These are phyloP conservation scores for Tonatia bakeri DNA, from an alignment of 2,113 vertebrate species.

Conservation along the genomic window DNA sequence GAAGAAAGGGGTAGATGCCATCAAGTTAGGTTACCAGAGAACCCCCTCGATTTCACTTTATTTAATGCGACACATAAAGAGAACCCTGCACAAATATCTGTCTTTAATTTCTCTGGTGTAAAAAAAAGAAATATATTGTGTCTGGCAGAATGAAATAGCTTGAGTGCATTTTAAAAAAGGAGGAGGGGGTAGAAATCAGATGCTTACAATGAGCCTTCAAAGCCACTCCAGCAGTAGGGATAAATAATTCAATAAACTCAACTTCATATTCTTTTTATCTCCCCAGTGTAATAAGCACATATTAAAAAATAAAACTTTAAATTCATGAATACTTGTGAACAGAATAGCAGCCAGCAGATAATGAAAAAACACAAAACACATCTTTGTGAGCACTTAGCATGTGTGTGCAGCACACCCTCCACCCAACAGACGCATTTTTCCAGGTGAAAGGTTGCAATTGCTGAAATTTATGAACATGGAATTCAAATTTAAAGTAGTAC, in stretches of 20 bases:
- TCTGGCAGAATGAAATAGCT: constrained; percentile 81
- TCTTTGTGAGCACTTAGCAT: constrained; percentile 25
- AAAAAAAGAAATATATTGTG: constrained; percentile 80
- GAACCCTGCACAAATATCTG: constrained; percentile 77
- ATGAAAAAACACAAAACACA: constrained; percentile 68
- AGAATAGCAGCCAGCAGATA: constrained; percentile 65
- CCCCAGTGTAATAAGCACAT: constrained; percentile 77
- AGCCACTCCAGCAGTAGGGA: constrained; percentile 79
- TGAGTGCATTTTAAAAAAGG: constrained; percentile 78
- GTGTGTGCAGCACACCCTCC: neutral
- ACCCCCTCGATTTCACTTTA: constrained; percentile 67
- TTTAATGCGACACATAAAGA: constrained; percentile 76
- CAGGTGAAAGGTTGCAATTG: constrained; percentile 42
- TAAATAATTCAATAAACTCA: constrained; percentile 85
- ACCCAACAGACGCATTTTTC: constrained; percentile 45
- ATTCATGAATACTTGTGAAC: constrained; percentile 76
- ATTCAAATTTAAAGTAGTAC: constrained; percentile 24
- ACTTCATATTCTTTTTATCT: constrained; percentile 76
- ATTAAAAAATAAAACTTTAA: constrained; percentile 83
- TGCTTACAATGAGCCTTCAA: constrained; percentile 85
- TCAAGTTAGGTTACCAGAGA: constrained; percentile 65
- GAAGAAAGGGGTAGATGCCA: constrained; percentile 54
- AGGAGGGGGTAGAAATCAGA: constrained; percentile 70
- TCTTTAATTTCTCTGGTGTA: constrained; percentile 82
- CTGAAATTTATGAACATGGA: constrained; percentile 45